Percentiles rank a stretch among this genome's conserved stretches.
Evolutionary conservation across 1,140 invertebrate species (phyloP).

Genomic region (Camponotus pennsylvanicus): DNA sequence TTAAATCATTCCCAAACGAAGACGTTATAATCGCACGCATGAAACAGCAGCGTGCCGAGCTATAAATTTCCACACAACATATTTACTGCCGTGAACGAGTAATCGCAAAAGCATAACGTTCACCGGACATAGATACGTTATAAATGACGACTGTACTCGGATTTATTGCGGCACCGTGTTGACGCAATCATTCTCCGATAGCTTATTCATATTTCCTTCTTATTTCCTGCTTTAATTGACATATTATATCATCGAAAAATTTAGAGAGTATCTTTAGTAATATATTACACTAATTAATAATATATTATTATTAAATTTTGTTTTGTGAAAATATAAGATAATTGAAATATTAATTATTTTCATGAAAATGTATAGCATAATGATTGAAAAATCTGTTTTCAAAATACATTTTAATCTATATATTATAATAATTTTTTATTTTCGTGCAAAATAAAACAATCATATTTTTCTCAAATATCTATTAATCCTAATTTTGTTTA

Average conservation of each 20-base stretch:
- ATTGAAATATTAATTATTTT: background rate
- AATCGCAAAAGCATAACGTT: slow-evolving; percentile 54
- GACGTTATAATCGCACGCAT: slow-evolving; percentile 63
- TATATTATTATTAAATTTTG: background rate
- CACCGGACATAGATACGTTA: slow-evolving; percentile 40
- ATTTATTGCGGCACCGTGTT: slow-evolving; percentile 48
- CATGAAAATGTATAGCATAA: background rate
- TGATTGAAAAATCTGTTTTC: background rate
- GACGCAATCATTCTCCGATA: slow-evolving; percentile 34
- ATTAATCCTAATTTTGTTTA: background rate
- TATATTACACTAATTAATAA: no score
- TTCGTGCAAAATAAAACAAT: background rate
- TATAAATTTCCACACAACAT: slow-evolving; percentile 62
- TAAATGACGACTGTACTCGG: slow-evolving; percentile 33
- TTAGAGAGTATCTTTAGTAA: background rate
- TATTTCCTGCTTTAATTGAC: slow-evolving; percentile 2
- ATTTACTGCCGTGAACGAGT: slow-evolving; percentile 62
- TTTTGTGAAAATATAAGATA: background rate
- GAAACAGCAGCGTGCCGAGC: slow-evolving; percentile 45
- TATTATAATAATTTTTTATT: background rate
- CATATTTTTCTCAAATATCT: background rate
- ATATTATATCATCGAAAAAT: background rate
- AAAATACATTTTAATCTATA: background rate
- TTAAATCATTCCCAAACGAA: slow-evolving; percentile 70
- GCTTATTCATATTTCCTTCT: slow-evolving; percentile 18